These are phyloP conservation scores for Stichopus chloronotus DNA, from an alignment of 35 echinoderm and acorn worm genomes.

Conservation along the genomic window DNA sequence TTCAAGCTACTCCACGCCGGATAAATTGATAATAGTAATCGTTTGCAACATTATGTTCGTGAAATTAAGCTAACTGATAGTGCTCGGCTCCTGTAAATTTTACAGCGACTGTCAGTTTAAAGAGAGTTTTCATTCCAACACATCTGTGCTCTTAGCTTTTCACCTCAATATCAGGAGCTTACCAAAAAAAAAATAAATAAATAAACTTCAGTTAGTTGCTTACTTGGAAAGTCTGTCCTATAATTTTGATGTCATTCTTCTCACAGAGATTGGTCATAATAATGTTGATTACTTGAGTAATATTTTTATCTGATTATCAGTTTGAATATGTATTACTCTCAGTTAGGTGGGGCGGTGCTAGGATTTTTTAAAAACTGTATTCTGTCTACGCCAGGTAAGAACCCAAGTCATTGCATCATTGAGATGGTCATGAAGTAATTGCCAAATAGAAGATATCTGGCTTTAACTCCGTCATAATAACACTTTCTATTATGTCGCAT, in stretches of 20 bases:
- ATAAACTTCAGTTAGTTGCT: constrained; percentile 10
- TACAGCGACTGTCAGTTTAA: neutral
- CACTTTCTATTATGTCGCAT: neutral
- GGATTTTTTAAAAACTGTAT: neutral
- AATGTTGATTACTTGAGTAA: constrained; percentile 16
- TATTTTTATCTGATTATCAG: constrained; percentile 8
- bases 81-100: neutral
- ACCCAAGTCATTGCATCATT: neutral
- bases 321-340: neutral
- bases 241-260: neutral
- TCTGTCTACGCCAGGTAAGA: neutral
- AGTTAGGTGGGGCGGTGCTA: neutral
- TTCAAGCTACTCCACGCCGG: no score
- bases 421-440: neutral
- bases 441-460: constrained; percentile 30
- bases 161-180: neutral
- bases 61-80: neutral
- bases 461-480: neutral
- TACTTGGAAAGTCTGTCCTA: neutral
- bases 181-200: no score
- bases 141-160: neutral
- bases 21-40: neutral
- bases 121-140: neutral
- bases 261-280: neutral
- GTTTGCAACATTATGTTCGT: neutral